A percentile compares a stretch with the other conserved stretches of the same genome.
phyloP scores from a whole-genome alignment of 2,888 invertebrate species.

The Aplocera efformata region DNA sequence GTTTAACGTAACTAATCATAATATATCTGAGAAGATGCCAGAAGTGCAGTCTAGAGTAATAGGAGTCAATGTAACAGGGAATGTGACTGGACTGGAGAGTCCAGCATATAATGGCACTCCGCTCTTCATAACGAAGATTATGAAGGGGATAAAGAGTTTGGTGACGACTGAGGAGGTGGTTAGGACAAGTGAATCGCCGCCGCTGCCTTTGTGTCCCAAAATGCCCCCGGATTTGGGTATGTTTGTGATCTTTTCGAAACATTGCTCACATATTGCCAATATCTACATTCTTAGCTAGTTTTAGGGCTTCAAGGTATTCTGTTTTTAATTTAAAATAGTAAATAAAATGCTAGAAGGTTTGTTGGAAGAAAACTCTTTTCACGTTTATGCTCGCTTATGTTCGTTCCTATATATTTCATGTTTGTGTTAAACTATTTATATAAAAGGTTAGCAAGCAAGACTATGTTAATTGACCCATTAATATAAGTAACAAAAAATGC shows the following conservation, averaged over 20 bases:
- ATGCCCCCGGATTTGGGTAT: slow-evolving; percentile 84
- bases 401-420: too few relatives aligned
- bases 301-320: too few relatives aligned
- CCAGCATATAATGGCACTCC: slow-evolving; percentile 33
- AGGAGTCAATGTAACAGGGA: slow-evolving; percentile 32
- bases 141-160: slow-evolving; percentile 51
- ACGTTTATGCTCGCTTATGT: too few relatives aligned
- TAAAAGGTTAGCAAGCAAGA: too few relatives aligned
- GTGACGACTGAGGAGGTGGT: slow-evolving; percentile 49
- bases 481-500: too few relatives aligned
- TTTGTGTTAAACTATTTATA: too few relatives aligned
- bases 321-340: too few relatives aligned
- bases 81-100: slow-evolving; percentile 25
- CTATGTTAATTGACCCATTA: too few relatives aligned
- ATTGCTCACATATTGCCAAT: too few relatives aligned
- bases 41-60: slow-evolving; percentile 29
- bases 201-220: slow-evolving; percentile 78
- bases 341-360: too few relatives aligned
- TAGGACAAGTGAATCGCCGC: slow-evolving; percentile 45
- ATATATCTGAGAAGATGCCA: slow-evolving; percentile 25
- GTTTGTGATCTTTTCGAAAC: slow-evolving; percentile 17
- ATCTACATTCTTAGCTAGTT: too few relatives aligned
- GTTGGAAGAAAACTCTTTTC: too few relatives aligned
- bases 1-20: slow-evolving; percentile 28
- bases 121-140: slow-evolving; percentile 49